Conservation (phyloP, 2,797 vertebrate genomes). For the Calcarius lapponicus region DNA sequence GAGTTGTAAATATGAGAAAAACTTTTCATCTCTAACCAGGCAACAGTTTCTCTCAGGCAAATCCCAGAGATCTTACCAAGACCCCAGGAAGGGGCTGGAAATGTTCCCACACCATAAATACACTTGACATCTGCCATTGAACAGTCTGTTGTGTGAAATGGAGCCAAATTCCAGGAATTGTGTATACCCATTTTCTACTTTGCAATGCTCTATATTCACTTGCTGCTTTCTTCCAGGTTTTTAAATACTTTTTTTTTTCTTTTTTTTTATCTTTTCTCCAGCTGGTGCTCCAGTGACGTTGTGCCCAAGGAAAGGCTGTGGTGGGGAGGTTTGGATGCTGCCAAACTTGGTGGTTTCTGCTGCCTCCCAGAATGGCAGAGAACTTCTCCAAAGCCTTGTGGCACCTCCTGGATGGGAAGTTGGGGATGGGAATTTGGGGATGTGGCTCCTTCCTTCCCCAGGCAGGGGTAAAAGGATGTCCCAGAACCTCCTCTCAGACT, state of each 20-base stretch:
- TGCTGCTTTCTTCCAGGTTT: background rate
- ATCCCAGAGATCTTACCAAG: background rate
- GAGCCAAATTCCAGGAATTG: background rate
- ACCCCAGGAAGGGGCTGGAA: constrained; percentile 23
- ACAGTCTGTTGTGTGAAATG: background rate
- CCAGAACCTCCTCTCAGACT: background rate
- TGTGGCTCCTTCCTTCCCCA: background rate
- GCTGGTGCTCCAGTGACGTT: background rate
- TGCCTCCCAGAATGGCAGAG: background rate
- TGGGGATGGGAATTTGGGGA: background rate
- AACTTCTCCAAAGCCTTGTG: background rate
- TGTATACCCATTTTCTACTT: background rate
- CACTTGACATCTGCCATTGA: constrained; percentile 20
- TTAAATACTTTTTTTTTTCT: background rate
- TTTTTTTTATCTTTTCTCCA: background rate
- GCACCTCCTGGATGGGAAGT: background rate
- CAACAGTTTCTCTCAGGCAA: background rate
- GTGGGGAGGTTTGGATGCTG: background rate
- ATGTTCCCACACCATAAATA: constrained; percentile 19
- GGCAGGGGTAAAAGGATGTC: background rate
- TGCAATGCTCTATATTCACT: background rate
- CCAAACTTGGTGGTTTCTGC: background rate
- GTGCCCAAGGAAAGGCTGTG: background rate
- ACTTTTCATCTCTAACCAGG: background rate
- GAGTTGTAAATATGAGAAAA: background rate